Evolutionary conservation across 2,113 vertebrate genomes (phyloP), one percentile per base, ranked within the genome.

Genomic region (Trogon surrucura): DNA sequence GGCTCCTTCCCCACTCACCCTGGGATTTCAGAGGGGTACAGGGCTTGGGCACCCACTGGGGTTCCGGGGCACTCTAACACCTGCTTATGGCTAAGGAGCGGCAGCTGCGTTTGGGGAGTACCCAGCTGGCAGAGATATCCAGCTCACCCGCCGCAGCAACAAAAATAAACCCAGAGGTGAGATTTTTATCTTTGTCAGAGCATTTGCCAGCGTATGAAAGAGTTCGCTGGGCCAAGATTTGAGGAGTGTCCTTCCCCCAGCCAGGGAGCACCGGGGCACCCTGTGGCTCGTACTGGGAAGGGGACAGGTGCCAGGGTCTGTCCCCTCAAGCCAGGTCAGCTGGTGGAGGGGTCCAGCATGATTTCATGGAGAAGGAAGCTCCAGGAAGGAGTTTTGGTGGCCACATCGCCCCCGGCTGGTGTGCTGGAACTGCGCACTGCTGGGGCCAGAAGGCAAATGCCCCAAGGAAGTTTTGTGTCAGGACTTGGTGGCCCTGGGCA

Each of bases 241-340:
- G 38, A 44, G 61, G 17, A 80, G 17, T 27, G 21, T 30, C 36
- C 36, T 18, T 30, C 14, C 54, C 34, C 26, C 4, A 1, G 12
- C 27, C 44, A 72, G 56, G n/a, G 18, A 47, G 25, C 2, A 0
- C 15, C 26, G 23, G 26, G 26, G 32, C 11, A 45, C 27, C 14
- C 48, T 8, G 2, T 1, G 13, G 80, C 32, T 58, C 0, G 0
- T 47, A 16, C 16, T 0, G 0, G 44, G 62, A 62, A 58, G n/a
- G 30, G 44, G 29, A 56, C 0, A 2, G 8, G 47, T 58, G 32
- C 18, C 41, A 47, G 80, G 18, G 26, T 17, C 36, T 51, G 32
- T 61, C n/a, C 38, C 50, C 36, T 53, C 56, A 38, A 25, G 26
- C 56, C 2, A 0, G 30, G 29, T 3, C 36, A 38, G 64, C 0